Base-by-base conservation (phyloP, 2,888 invertebrate species). In the Dastarcus helophoroides region DNA sequence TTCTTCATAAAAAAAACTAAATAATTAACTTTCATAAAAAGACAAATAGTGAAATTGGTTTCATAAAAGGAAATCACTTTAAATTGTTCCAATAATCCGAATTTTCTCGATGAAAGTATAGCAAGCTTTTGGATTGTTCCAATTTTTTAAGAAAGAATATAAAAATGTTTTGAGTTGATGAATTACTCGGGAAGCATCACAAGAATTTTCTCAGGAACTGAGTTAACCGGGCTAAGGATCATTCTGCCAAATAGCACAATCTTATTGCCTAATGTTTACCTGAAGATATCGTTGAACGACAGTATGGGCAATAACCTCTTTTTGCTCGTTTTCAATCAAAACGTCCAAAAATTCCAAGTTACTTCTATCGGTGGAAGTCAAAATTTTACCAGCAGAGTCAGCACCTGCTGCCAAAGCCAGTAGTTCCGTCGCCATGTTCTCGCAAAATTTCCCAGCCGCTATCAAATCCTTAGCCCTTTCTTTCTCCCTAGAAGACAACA, bases 301-400 rank as follows among this genome's bases (percentile, higher is more conserved):
- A 1, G 94, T 93, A 59, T 95, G 95, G 1, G 95, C 89, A 37
- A 95, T 93, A 47, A 88, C 88, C 66, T 94, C 93, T 58, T 95
- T 98, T 58, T 97, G 97, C 59, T 98, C 97, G 56, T 94, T 93
- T 63, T 98, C 97, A 46, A 98, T 98, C 23, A 98, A 70, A 0
- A 95, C 89, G 58, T 97, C 95, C 39, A 95, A 69, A 63, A 95
- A 91, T 53, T 94, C 95, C 11, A 89, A 82, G 54, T 90, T 94
- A 35, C 91, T 70, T 42, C 86, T 76, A 60, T 98, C 98, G 28
- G 91, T 88, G 26, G 98, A 90, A 31, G 94, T 91, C 22, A 98
- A 72, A 37, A 98, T 81, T 48, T 88, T 76, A 0, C 93, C 94
- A 2, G 97, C 91, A 3, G 91, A 93, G 63, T 94, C 90, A 0